Base-by-base conservation (phyloP, 2,797 vertebrate genomes). In the Syndactyla subalaris region DNA sequence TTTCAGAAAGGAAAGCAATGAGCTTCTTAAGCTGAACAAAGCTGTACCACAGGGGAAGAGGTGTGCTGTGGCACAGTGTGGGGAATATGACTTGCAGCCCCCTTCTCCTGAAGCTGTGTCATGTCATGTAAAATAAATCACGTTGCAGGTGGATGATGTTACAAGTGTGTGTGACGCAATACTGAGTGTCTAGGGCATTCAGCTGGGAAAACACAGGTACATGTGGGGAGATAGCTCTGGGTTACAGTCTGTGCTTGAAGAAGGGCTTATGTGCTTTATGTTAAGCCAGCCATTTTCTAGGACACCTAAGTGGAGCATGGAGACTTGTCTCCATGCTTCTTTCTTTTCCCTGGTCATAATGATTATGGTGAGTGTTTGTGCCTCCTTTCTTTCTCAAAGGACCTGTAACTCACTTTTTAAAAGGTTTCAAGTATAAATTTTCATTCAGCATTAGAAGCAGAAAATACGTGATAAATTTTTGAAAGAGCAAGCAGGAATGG, bases 21-120 rank as follows among this genome's bases (percentile, higher is more conserved):
- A 61, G 63, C 14, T 39, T 79, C 10, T 6, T 6, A 43, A 68
- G 52, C 12, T 2, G 4, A 58, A 7, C 0, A 9, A 41, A 88
- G 48, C 10, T 57, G 48, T 38, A 34, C 29, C 65, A 24, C 13
- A 5, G 11, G 29, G 29, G 8, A 41, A 34, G 20, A 23, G 30
- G 16, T 32, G 4, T 81, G 51, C 20, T 1, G 8, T 30, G 48
- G 14, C 0, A 3, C 23, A 27, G 12, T 0, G 0, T 19, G 38
- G 66, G 29, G 10, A 70, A 13, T 26, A 26, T 30, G 49, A 29
- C 29, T 51, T 1, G 0, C 39, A 59, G 51, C 30, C 39, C 13
- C 24, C 32, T 84, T 72, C 58, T 88, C 14, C 34, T 65, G 73
- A 68, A 75, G 32, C 38, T 63, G 21, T 39, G 38, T 43, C 43